phyloP scores from a whole-genome alignment of 2,113 vertebrate genomes.

The Brachyhypopomus gauderio region DNA sequence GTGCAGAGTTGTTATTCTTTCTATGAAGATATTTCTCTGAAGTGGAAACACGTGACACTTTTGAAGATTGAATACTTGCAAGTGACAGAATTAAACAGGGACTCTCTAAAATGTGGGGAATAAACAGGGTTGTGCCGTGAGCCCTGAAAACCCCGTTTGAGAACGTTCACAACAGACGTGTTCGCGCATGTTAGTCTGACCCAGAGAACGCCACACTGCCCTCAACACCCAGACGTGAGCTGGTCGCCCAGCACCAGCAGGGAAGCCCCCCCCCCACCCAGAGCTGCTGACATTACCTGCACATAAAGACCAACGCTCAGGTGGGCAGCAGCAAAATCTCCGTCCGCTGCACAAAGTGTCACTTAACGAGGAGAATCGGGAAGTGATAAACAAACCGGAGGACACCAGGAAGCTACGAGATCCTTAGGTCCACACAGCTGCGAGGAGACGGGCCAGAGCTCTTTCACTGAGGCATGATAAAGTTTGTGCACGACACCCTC shows the following conservation, averaged over 20 bases:
- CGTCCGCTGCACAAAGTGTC: background rate
- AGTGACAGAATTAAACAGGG: too few species aligned
- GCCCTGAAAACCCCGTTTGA: too few species aligned
- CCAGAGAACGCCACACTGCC: background rate
- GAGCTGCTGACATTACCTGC: background rate
- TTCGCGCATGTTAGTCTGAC: background rate
- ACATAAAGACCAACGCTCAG: background rate
- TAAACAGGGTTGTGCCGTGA: background rate
- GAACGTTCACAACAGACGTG: slow-evolving; percentile 19
- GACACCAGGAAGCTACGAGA: background rate
- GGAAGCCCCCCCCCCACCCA: background rate
- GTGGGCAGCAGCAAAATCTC: background rate
- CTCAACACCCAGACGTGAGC: background rate
- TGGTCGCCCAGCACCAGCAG: background rate
- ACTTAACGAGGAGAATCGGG: background rate
- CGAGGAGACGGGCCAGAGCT: background rate
- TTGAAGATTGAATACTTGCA: too few species aligned
- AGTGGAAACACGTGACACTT: too few species aligned
- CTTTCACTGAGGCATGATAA: slow-evolving; percentile 20
- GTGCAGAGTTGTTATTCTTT: too few species aligned
- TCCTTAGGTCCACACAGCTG: slow-evolving; percentile 6
- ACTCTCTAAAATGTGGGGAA: background rate
- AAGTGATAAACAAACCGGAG: background rate
- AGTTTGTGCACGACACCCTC: slow-evolving; percentile 13
- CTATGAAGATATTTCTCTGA: too few species aligned